Evolutionary conservation across 2,797 vertebrate species (phyloP), one percentile per base, ranked within the genome.

Genomic region (Coranthus polyacanthus): DNA sequence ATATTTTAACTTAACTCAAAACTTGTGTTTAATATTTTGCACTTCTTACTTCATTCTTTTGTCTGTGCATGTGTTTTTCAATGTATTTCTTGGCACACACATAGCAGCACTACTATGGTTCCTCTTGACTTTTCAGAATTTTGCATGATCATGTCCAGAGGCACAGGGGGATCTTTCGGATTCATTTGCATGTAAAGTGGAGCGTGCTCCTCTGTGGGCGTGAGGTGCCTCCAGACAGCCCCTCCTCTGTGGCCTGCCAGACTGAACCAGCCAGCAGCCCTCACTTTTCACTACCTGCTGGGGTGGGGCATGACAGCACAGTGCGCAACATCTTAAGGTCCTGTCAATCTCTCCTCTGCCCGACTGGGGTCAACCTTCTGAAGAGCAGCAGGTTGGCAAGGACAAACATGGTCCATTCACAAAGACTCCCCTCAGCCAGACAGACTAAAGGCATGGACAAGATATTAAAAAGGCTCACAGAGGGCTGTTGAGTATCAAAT

Each of bases 161-260:
- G 89, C 86, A 74, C 80, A 85, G 76, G 82, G 78, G 81, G 86
- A 86, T 90, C 64, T 85, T 89, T 85, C 81, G 70, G 84, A 78
- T 86, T 92, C 58, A 92, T 94, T 93, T 94, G 88, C 92, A 93
- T 93, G 88, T 91, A 90, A 92, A 93, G 89, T 92, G 86, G 75
- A 76, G 73, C 65, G 56, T 24, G 37, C 77, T 80, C 79, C 71
- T 88, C 75, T 81, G 78, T 84, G 82, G 86, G 84, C 52, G 54
- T 83, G 82, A 88, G 84, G 78, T 78, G 86, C 88, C 79, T 87
- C 81, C 71, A 89, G 86, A 90, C 90, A 77, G 76, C 68, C 84
- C 88, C 84, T 93, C 88, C 89, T 84, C 67, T 72, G 82, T 83
- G 83, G 83, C 75, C 85, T 68, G 75, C 82, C 82, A 81, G 62